Percentiles rank a stretch among this genome's conserved stretches.
Evolutionary conservation across 2,888 invertebrate species (phyloP).

Genomic region (Glaucopsyche alexis): DNA sequence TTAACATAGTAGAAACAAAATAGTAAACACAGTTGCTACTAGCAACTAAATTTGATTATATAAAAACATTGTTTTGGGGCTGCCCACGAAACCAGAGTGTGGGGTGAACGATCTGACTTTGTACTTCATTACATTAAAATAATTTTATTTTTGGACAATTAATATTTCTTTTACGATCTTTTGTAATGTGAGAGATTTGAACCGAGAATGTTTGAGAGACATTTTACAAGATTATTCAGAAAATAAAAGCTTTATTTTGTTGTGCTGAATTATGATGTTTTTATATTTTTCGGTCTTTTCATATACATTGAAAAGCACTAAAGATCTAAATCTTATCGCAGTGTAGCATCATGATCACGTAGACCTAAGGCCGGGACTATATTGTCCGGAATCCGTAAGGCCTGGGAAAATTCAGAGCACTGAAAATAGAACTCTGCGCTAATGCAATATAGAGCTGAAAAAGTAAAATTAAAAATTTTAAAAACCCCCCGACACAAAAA

Average conservation of each 20-base stretch:
- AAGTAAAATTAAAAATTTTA: too few species aligned
- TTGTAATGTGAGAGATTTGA: background rate
- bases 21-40: background rate
- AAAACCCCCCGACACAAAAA: too few species aligned
- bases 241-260: background rate
- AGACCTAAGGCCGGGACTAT: background rate
- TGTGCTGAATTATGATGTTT: background rate
- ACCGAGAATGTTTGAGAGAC: background rate
- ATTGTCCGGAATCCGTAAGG: background rate
- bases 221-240: background rate
- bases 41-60: constrained; percentile 6
- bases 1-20: background rate
- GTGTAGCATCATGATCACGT: constrained; percentile 23
- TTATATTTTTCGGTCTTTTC: background rate
- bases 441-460: too few species aligned
- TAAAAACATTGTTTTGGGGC: constrained; percentile 14
- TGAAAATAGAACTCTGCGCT: too few species aligned
- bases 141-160: background rate
- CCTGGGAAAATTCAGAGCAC: too few species aligned
- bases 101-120: background rate
- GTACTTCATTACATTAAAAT: constrained; percentile 1
- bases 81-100: background rate
- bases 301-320: constrained; percentile 4
- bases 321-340: constrained; percentile 1
- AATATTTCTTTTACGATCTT: background rate